Conservation (phyloP, 2,888 invertebrate species). For the Chouioia cunea region DNA sequence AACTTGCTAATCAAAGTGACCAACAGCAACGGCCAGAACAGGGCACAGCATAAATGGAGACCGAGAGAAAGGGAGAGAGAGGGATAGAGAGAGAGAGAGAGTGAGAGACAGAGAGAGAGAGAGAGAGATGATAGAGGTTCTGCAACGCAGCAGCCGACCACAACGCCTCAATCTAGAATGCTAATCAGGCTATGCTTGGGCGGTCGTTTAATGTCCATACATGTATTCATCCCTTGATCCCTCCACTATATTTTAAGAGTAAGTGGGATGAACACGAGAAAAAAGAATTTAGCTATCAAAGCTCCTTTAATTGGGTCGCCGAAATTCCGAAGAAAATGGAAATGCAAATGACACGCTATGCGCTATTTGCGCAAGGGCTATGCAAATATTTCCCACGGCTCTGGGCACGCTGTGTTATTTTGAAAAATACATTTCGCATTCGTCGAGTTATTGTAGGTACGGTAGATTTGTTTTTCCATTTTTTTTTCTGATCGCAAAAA, state of each 20-base stretch:
- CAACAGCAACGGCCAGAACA: too few species aligned
- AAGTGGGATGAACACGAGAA: too few species aligned
- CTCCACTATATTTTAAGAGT: background rate
- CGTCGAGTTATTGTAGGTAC: too few species aligned
- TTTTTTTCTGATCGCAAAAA: too few species aligned
- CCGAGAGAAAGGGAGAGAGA: slow-evolving; percentile 42
- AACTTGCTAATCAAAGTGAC: too few species aligned
- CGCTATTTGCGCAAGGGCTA: background rate
- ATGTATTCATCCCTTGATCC: slow-evolving; percentile 56
- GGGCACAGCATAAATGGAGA: slow-evolving; percentile 23
- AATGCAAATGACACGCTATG: too few species aligned
- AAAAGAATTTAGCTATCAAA: too few species aligned
- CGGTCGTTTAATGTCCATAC: slow-evolving; percentile 63
- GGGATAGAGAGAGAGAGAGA: slow-evolving; percentile 12
- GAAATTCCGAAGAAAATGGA: background rate
- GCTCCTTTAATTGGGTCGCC: too few species aligned
- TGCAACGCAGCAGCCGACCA: slow-evolving; percentile 53
- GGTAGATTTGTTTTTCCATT: too few species aligned
- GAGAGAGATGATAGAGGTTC: slow-evolving; percentile 15
- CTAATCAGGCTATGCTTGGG: slow-evolving; percentile 61
- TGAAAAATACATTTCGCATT: too few species aligned
- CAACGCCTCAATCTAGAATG: slow-evolving; percentile 68
- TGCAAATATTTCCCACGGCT: background rate
- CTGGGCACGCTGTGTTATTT: too few species aligned
- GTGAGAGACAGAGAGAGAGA: slow-evolving; percentile 20